Evolutionary conservation across 2,888 invertebrate species (phyloP).

Genomic region (Linyphia triangularis): DNA sequence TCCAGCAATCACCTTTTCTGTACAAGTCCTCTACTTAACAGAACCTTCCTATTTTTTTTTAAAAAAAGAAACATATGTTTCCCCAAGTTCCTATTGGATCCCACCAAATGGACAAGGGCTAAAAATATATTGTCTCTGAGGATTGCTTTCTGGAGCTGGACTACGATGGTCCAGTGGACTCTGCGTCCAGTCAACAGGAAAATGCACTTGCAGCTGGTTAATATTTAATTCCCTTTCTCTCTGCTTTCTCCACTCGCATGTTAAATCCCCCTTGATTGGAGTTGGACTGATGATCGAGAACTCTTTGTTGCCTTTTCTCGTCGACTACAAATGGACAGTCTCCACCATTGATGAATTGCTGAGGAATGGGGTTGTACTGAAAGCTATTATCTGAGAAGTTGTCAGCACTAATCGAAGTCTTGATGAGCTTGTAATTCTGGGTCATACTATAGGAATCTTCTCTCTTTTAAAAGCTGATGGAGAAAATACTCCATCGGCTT

Average conservation of each 20-base stretch:
- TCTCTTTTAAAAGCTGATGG: too few species aligned
- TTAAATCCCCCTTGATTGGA: slow-evolving; percentile 64
- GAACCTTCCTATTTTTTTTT: not conserved
- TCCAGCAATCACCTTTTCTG: slow-evolving; percentile 32
- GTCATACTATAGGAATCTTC: too few species aligned
- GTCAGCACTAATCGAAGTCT: too few species aligned
- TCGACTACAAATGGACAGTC: slow-evolving; percentile 35
- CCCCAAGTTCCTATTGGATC: slow-evolving; percentile 28
- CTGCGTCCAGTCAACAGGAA: slow-evolving; percentile 61
- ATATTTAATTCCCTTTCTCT: slow-evolving; percentile 67
- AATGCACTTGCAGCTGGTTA: slow-evolving; percentile 67
- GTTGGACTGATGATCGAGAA: slow-evolving; percentile 2
- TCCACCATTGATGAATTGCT: not conserved
- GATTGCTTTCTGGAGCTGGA: slow-evolving; percentile 4
- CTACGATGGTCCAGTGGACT: slow-evolving; percentile 31
- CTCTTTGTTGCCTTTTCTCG: slow-evolving; percentile 27
- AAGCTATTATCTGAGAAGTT: not conserved
- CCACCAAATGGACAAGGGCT: not conserved
- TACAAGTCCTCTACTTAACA: slow-evolving; percentile 52
- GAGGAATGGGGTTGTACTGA: not conserved
- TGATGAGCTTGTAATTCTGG: too few species aligned
- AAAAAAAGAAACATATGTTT: slow-evolving; percentile 48
- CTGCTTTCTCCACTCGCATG: slow-evolving; percentile 50
- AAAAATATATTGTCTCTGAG: slow-evolving; percentile 48
- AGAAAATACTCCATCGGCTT: too few species aligned